Evolutionary conservation across 2,797 vertebrate species (phyloP).

Genomic region (Karalla daura): DNA sequence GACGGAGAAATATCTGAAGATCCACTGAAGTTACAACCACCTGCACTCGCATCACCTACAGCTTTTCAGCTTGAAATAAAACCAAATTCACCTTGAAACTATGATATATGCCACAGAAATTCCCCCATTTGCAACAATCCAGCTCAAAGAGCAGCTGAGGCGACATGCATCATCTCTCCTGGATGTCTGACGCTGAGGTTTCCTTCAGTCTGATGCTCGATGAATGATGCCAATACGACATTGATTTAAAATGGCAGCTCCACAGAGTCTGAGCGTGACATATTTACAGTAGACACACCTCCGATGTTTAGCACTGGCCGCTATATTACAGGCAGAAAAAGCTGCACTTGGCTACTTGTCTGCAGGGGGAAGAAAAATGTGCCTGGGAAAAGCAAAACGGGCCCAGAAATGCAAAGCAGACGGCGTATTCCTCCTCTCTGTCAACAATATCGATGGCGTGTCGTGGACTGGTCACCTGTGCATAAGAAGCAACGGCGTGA

Average conservation of each 20-base stretch:
- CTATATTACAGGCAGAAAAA: background rate
- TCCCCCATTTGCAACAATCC: background rate
- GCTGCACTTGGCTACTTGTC: constrained; percentile 10
- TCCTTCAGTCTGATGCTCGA: background rate
- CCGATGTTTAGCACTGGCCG: background rate
- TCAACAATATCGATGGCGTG: constrained; percentile 45
- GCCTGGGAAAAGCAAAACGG: constrained; percentile 31
- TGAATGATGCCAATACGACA: constrained; percentile 12
- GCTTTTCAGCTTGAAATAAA: too few relatives aligned
- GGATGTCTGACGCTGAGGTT: background rate
- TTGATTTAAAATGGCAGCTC: constrained; percentile 27
- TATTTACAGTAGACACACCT: background rate
- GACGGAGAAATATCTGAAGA: too few relatives aligned
- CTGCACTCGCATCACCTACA: too few relatives aligned
- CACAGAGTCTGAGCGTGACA: constrained; percentile 1
- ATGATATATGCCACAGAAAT: background rate
- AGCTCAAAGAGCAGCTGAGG: too few relatives aligned
- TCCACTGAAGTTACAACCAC: background rate
- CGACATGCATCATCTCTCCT: background rate
- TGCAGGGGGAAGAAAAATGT: constrained; percentile 25
- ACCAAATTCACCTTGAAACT: background rate
- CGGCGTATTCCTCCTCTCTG: constrained; percentile 15
- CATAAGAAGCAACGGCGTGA: background rate
- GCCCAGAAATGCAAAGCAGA: constrained; percentile 44
- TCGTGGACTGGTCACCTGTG: constrained; percentile 9